Percentiles rank a stretch among this genome's conserved stretches.
Evolutionary conservation across 2,797 vertebrate genomes (phyloP).

Genomic region (Psittacula echo): DNA sequence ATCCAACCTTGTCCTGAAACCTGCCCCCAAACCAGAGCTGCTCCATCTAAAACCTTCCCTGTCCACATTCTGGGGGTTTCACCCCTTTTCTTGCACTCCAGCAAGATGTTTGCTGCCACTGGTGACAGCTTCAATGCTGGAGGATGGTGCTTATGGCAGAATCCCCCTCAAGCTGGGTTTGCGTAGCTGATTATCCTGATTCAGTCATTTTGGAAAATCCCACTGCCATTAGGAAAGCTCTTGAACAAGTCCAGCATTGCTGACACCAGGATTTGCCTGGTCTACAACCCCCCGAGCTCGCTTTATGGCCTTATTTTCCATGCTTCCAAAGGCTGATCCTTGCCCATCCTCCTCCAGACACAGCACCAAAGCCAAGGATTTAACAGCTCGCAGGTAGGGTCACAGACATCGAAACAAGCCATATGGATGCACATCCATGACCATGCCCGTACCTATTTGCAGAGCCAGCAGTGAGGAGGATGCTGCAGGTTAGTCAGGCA

Average conservation of each 20-base stretch:
- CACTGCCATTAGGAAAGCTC: not conserved
- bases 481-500: not conserved
- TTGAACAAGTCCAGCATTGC: rapidly evolving
- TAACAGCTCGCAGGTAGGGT: not conserved
- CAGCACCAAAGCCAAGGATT: not conserved
- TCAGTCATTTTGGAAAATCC: not conserved
- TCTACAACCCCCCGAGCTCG: not conserved
- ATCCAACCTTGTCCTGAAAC: not conserved
- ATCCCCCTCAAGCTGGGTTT: rapidly evolving
- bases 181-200: not conserved
- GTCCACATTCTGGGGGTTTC: not conserved
- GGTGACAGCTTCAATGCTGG: rapidly evolving
- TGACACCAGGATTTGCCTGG: not conserved
- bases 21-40: not conserved
- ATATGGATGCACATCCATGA: rapidly evolving
- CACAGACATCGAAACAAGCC: not conserved
- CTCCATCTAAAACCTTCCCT: not conserved
- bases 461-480: not conserved
- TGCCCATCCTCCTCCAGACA: not conserved
- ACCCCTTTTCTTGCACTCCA: not conserved
- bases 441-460: rapidly evolving
- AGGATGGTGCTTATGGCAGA: not conserved
- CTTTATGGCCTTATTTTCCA: not conserved
- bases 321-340: not conserved
- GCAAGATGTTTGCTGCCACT: not conserved